These are phyloP conservation scores for Melanaphis sacchari DNA, from an alignment of 1,140 invertebrate species.

Conservation along the genomic window DNA sequence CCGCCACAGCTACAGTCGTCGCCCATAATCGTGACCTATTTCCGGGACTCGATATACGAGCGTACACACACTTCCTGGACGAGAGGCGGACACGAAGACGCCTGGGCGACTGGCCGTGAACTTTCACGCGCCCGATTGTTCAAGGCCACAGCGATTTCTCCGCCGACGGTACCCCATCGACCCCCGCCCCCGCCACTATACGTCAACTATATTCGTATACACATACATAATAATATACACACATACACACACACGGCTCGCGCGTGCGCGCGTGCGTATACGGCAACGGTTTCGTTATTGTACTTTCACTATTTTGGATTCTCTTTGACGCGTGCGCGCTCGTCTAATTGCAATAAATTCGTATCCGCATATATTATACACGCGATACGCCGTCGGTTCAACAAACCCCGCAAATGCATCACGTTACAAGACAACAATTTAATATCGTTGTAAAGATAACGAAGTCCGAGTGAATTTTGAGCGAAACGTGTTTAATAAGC, in stretches of 20 bases:
- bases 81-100: slow-evolving; percentile 49
- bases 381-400: not conserved
- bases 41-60: slow-evolving; percentile 28
- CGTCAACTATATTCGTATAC: not conserved
- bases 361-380: slow-evolving; percentile 4
- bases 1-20: not conserved
- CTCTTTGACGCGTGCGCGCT: slow-evolving; percentile 12
- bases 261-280: not conserved
- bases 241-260: no score
- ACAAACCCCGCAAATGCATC: not conserved
- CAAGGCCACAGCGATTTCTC: slow-evolving; percentile 57
- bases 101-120: slow-evolving; percentile 52
- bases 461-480: not conserved
- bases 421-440: not conserved
- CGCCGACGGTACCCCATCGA: slow-evolving; percentile 39
- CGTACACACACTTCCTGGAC: slow-evolving; percentile 22
- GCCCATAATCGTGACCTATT: slow-evolving; percentile 43
- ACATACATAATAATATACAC: no score
- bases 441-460: not conserved
- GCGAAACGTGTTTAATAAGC: not conserved
- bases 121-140: slow-evolving; percentile 51
- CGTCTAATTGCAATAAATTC: slow-evolving; percentile 33
- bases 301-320: slow-evolving; percentile 54
- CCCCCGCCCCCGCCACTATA: not conserved
- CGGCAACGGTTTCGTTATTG: not conserved